Percentiles rank a stretch among this genome's conserved stretches.
phyloP scores from a whole-genome alignment of 2,888 invertebrate genomes.

The Pterostichus niger region DNA sequence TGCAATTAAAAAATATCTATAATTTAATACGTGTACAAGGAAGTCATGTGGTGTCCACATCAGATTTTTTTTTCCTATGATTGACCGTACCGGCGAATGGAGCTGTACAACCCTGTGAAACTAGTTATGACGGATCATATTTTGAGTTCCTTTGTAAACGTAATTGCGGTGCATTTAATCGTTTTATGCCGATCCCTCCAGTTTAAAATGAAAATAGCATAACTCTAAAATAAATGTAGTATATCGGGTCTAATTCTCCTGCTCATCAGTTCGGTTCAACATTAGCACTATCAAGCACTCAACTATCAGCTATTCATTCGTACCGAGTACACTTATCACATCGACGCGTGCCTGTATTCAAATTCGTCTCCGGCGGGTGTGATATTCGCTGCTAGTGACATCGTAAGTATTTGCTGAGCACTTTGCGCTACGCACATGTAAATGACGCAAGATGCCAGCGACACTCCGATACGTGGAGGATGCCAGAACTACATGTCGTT shows the following conservation, averaged over 20 bases:
- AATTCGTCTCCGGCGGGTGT: conserved; percentile 27
- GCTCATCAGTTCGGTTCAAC: conserved; percentile 16
- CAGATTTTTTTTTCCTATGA: no score
- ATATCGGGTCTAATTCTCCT: neutral
- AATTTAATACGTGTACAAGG: no score
- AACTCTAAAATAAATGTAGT: no score
- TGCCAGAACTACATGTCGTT: conserved; percentile 44
- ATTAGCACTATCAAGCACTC: conserved; percentile 39
- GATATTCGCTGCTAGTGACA: conserved; percentile 45
- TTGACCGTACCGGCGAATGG: no score
- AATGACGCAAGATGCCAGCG: conserved; percentile 35
- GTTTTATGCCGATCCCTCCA: no score
- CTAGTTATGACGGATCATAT: no score
- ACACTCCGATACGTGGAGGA: conserved; percentile 38
- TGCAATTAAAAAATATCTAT: no score
- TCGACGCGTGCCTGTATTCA: neutral
- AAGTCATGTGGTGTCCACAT: no score
- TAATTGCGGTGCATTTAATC: no score
- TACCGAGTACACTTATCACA: conserved; percentile 34
- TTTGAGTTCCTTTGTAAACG: no score
- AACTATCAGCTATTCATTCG: neutral
- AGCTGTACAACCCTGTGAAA: no score
- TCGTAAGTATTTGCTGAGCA: conserved; percentile 22
- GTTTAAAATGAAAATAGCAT: no score
- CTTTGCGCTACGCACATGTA: conserved; percentile 40